These are phyloP conservation scores for Excalfactoria chinensis DNA, from an alignment of 2,113 vertebrate genomes.

Conservation along the genomic window DNA sequence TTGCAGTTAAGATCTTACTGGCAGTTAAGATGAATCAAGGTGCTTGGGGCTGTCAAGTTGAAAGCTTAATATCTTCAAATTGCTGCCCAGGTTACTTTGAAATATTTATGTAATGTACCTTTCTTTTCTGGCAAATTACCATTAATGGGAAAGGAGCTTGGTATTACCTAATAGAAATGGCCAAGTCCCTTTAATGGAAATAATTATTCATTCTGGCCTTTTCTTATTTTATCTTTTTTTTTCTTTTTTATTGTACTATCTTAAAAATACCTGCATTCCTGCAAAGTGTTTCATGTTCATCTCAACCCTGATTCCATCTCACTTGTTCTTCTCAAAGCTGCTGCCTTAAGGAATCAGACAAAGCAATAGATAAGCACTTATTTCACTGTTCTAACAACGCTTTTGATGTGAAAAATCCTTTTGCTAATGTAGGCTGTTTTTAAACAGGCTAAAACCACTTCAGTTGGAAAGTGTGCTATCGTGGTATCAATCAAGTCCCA, in stretches of 20 bases:
- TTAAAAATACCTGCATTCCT: constrained; percentile 49
- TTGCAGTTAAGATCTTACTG: constrained; percentile 53
- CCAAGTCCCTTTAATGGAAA: constrained; percentile 46
- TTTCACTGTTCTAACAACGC: background rate
- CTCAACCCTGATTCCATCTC: constrained; percentile 31
- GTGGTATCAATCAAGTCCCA: background rate
- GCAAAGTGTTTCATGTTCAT: constrained; percentile 12
- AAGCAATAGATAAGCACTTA: background rate
- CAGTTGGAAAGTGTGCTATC: background rate
- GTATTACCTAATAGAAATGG: constrained; percentile 31
- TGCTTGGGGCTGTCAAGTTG: constrained; percentile 49
- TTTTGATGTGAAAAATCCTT: constrained; percentile 1
- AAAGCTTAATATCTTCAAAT: constrained; percentile 67
- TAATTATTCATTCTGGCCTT: constrained; percentile 34
- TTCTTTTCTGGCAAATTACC: constrained; percentile 66
- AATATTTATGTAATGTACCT: constrained; percentile 67
- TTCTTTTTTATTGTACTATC: background rate
- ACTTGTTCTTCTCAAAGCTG: background rate
- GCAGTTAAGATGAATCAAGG: constrained; percentile 63
- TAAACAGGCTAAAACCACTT: constrained; percentile 24
- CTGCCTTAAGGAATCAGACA: constrained; percentile 16
- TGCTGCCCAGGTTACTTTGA: constrained; percentile 61
- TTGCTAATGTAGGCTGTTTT: background rate
- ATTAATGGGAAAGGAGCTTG: constrained; percentile 54
- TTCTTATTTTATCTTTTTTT: background rate